Percentiles rank a stretch among this genome's conserved stretches.
Evolutionary conservation across 2,888 invertebrate genomes (phyloP).

Genomic region (Caenorhabditis sp.): DNA sequence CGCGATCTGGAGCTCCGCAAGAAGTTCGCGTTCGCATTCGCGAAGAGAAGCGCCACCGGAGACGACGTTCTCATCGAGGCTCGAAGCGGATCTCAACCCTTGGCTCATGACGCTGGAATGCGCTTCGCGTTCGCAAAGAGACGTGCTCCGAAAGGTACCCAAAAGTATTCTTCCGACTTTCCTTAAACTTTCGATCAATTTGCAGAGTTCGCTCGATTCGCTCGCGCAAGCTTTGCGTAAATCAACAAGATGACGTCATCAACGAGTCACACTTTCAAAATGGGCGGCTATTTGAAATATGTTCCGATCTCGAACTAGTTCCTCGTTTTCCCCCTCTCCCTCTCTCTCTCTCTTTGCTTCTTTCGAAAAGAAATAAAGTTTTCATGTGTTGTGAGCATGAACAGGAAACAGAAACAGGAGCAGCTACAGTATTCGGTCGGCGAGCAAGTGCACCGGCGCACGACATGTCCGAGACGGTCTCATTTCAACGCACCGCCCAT

Average conservation of each 20-base stretch:
- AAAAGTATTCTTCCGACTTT: neutral
- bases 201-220: conserved; percentile 57
- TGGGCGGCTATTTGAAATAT: conserved; percentile 57
- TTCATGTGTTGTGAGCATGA: conserved; percentile 44
- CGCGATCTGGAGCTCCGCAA: conserved; percentile 54
- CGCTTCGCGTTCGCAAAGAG: conserved; percentile 57
- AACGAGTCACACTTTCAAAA: conserved; percentile 47
- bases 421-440: conserved; percentile 24
- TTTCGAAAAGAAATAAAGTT: conserved; percentile 24
- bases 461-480: conserved; percentile 29
- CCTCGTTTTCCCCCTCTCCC: neutral
- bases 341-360: conserved; percentile 10
- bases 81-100: conserved; percentile 37
- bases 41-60: conserved; percentile 43
- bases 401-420: neutral
- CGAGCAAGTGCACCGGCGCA: conserved; percentile 47
- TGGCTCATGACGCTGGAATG: conserved; percentile 42
- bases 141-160: conserved; percentile 38
- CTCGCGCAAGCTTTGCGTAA: conserved; percentile 53
- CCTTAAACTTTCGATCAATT: neutral
- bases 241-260: conserved; percentile 32
- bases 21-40: conserved; percentile 60
- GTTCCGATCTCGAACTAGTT: conserved; percentile 34
- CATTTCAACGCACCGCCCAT: conserved; percentile 48
- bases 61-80: conserved; percentile 49